Evolutionary conservation across 2,113 vertebrate genomes (phyloP).

Genomic region (Macroglossus sobrinus): DNA sequence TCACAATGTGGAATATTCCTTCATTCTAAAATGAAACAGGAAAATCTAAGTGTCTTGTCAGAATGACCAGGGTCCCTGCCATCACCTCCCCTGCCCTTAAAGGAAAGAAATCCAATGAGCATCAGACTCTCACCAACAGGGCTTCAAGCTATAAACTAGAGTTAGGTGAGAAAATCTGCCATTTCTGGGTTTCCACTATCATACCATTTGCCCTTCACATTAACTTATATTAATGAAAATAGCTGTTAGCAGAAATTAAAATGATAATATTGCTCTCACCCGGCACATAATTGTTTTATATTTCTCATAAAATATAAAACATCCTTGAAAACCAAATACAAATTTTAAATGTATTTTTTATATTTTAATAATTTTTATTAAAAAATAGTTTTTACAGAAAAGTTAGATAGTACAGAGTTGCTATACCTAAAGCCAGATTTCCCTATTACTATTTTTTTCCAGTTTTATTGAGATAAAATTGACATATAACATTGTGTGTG

Average conservation of each 20-base stretch:
- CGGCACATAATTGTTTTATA: neutral
- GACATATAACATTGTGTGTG: neutral
- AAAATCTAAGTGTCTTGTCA: neutral
- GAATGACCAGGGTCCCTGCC: neutral
- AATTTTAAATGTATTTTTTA: neutral
- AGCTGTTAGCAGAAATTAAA: neutral
- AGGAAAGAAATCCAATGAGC: neutral
- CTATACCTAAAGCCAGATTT: neutral
- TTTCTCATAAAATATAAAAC: neutral
- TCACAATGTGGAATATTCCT: neutral
- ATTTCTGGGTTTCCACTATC: neutral
- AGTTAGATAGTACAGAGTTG: neutral
- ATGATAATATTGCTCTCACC: neutral
- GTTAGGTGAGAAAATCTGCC: neutral
- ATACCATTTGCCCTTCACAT: neutral
- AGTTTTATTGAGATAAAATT: neutral
- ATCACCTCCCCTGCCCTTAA: neutral
- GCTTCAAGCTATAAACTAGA: neutral
- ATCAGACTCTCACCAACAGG: neutral
- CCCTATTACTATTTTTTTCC: neutral
- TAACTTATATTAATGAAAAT: neutral
- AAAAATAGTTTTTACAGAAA: neutral
- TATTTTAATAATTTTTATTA: neutral
- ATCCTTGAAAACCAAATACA: neutral
- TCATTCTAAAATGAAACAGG: neutral